Evolutionary conservation across 1,140 invertebrate genomes (phyloP), one percentile per base, ranked within the genome.

Genomic region (Arctopsyche grandis): DNA sequence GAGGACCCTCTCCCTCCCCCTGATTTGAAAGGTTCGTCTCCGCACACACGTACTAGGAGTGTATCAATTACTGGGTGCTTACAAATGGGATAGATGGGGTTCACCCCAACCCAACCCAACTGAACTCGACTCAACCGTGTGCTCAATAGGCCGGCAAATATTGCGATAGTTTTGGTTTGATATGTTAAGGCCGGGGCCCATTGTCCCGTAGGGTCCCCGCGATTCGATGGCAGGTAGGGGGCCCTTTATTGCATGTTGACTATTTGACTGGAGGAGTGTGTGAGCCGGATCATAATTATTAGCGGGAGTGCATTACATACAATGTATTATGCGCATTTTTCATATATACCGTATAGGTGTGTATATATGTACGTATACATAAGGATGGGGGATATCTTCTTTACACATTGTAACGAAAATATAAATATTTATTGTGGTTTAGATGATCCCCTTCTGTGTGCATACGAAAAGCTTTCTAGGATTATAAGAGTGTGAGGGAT

Each of bases 141-240:
- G 74, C 58, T 76, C 74, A 76, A 76, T 76, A 76, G 74, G n/a
- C 74, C 56, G 58, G 74, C 74, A 76, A 76, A 76, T 76, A 76
- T 76, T 76, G 74, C 74, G 74, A 76, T 76, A 76, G 74, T 76
- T 76, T 76, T 58, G 74, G 74, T 76, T 63, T 76, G 74, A 76
- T 76, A 76, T 58, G 56, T 76, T 60, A 76, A 58, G 74, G 22
- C 56, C 26, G 9, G 9, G 22, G 16, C 5, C 74, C 74, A 76
- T 76, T 76, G 74, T 76, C 19, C 7, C 22, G 24, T 10, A 22
- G 56, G 22, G 19, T 24, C 56, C 74, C 24, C 63, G 21, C 58
- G n/a, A 29, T 38, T 75, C 73, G 19, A 19, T 21, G 24, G 7
- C 73, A 75, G 73, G 73, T 75, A 60, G 26, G 56, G 52, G 74